Evolutionary conservation across 2,888 invertebrate genomes (phyloP), one percentile per base, ranked within the genome.

Genomic region (Axea sp.): DNA sequence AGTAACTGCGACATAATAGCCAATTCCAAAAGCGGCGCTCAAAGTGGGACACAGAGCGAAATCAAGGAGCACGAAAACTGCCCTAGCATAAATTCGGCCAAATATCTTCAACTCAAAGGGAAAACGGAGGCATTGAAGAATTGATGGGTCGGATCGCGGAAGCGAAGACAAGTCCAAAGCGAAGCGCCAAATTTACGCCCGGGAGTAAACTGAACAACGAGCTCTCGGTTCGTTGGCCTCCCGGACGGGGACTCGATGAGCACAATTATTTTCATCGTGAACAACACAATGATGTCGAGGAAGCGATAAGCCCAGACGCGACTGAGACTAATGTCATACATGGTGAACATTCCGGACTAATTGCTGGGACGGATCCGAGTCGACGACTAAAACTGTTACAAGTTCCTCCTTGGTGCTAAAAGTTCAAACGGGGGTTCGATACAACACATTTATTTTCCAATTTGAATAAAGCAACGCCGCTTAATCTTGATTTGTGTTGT

Each of bases 251-350:
- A 12, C 59, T 62, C 59, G 73, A 74, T 74, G 17, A 47, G 31
- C 41, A 55, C 69, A 69, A 74, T 69, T 69, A 69, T 65, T 74
- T 74, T 37, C 69, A 74, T 65, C 53, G 60, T 51, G 39, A 43
- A 30, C 24, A 39, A 24, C 45, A 31, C 67, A 57, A 47, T 47
- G 57, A 57, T 31, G 49, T 14, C 26, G 35, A 53, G 31, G 22
- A 30, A 22, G 41, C 51, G 68, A 59, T 68, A 59, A 68, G 59
- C 28, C 14, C 45, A 57, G 59, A 51, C 53, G 31, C 41, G 60
- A 53, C 28, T 45, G 59, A 69, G 60, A 69, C 60, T 45, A 60
- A 60, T 53, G 53, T 60, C 53, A 33, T 39, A 55, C 47, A 65
- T 26, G 22, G 30, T 28, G 14, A 43, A 9, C 33, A 24, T 37